A percentile compares a stretch with the other conserved stretches of the same genome.
These are phyloP conservation scores for Lagopus muta DNA, from an alignment of 2,113 vertebrate genomes.

Conservation along the genomic window DNA sequence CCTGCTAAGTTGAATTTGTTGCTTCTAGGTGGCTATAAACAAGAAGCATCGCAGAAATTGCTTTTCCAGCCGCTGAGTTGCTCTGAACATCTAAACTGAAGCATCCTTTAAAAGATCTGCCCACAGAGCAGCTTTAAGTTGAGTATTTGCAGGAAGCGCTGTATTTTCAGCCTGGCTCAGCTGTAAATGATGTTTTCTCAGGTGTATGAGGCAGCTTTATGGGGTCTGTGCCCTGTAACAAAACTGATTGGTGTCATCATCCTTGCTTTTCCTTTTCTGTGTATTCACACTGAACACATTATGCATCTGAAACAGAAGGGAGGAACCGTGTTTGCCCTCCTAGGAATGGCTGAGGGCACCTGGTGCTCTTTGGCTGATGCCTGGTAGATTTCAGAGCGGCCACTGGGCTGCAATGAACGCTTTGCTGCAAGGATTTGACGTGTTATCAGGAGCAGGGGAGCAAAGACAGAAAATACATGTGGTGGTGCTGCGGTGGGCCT, in stretches of 20 bases:
- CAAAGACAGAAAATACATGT: accelerated
- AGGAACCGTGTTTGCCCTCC: background rate
- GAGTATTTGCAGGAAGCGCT: background rate
- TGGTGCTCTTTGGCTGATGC: background rate
- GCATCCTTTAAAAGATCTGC: conserved; percentile 26
- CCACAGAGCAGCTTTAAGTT: background rate
- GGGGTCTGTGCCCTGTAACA: background rate
- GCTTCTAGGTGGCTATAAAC: conserved; percentile 32
- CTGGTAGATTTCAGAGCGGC: background rate
- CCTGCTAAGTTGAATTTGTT: conserved; percentile 4
- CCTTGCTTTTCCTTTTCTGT: background rate
- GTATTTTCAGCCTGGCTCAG: background rate
- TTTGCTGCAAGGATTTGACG: background rate
- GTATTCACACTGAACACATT: background rate
- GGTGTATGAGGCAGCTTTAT: background rate
- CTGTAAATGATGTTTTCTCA: background rate
- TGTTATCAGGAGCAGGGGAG: background rate
- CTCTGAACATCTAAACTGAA: conserved; percentile 37
- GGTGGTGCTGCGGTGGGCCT: background rate
- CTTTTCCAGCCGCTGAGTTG: conserved; percentile 30
- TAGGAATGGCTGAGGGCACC: background rate
- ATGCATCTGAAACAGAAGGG: background rate
- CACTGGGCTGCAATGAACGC: background rate
- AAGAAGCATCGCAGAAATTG: conserved; percentile 9
- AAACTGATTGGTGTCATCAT: background rate